Conservation (phyloP, 2,797 vertebrate genomes). For the Tolypeutes matacus region DNA sequence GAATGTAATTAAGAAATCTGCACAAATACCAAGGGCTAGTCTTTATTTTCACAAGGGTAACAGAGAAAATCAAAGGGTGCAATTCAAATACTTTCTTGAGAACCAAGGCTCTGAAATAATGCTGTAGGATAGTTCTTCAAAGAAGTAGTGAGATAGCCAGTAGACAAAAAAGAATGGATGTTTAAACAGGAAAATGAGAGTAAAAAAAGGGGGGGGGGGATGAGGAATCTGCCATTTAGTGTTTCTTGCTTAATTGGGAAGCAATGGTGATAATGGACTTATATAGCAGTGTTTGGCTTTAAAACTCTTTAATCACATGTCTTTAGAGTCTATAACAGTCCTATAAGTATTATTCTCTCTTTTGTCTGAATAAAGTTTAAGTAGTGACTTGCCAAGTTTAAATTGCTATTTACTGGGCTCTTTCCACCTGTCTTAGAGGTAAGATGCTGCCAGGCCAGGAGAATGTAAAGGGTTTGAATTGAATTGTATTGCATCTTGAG, state of each 20-base stretch:
- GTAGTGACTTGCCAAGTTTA: slow-evolving; percentile 27
- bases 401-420: not conserved
- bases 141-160: not conserved
- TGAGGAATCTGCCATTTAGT: not conserved
- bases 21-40: not conserved
- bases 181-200: not conserved
- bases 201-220: not conserved
- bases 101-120: not conserved
- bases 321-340: not conserved
- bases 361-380: not conserved
- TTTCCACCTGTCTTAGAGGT: slow-evolving; percentile 40
- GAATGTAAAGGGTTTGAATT: slow-evolving; percentile 8
- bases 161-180: not conserved
- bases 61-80: not conserved
- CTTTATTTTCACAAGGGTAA: not conserved
- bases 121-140: not conserved
- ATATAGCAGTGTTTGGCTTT: not conserved
- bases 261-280: not conserved
- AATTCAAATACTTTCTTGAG: slow-evolving; percentile 38
- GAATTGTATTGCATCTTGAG: not conserved
- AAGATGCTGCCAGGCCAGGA: slow-evolving; percentile 15
- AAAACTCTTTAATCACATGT: slow-evolving; percentile 6
- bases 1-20: not conserved
- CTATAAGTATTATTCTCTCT: slow-evolving; percentile 4
- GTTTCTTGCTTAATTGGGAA: not conserved